These are phyloP conservation scores for Tetrax tetrax DNA, from an alignment of 2,113 vertebrate genomes.

Conservation along the genomic window DNA sequence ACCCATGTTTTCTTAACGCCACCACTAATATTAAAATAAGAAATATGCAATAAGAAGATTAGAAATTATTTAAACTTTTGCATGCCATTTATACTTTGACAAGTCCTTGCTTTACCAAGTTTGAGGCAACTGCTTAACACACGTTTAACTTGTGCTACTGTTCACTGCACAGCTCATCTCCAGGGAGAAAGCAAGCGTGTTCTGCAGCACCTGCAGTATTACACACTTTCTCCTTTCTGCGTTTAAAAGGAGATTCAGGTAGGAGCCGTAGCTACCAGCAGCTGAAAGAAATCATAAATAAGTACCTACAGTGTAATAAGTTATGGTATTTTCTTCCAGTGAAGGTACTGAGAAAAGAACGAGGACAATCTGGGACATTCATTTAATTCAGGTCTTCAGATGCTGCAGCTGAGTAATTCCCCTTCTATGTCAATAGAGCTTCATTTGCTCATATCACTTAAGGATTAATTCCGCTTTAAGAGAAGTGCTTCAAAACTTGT, in stretches of 20 bases:
- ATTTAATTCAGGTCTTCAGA: neutral
- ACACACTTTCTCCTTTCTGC: neutral
- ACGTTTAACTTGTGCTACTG: neutral
- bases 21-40: neutral
- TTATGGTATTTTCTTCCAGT: neutral
- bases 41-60: neutral
- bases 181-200: neutral
- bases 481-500: neutral
- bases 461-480: neutral
- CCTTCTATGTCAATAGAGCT: neutral
- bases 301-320: neutral
- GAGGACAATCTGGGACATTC: neutral
- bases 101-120: neutral
- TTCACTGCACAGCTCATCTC: neutral
- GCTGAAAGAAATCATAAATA: neutral
- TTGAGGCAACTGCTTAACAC: neutral
- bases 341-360: neutral
- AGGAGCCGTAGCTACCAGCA: neutral
- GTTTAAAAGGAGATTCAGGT: neutral
- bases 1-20: neutral
- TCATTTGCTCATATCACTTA: neutral
- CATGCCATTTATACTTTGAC: neutral
- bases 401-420: neutral
- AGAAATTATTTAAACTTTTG: neutral
- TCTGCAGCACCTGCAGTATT: neutral